Evolutionary conservation across 2,113 vertebrate species (phyloP), one percentile per base, ranked within the genome.

Genomic region (Amazona vittata): DNA sequence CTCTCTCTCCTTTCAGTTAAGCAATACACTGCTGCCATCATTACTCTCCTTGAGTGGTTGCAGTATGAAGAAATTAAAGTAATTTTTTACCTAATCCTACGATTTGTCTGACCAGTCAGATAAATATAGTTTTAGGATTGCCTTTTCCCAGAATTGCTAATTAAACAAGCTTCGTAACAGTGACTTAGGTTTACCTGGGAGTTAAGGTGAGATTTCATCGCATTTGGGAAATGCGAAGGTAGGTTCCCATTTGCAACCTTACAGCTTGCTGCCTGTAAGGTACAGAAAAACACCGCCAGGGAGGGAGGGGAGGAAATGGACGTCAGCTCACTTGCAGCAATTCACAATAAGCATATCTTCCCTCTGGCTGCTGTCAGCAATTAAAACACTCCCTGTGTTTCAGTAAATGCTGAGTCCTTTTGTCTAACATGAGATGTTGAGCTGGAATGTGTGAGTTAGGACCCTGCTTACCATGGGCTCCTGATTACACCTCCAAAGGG

Each of bases 251-350:
- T 74, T 43, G 19, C n/a, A 80, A 37, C 4, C 26, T 69, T 77
- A 33, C 39, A 77, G 37, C 22, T 62, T 2, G 0, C n/a, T 67
- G 55, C 8, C 35, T 2, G 1, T 35, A 28, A 1, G 1, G 41
- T 5, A 35, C 18, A 44, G 12, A 67, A 83, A 80, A 74, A 49
- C 6, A 6, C 2, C 2, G 31, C 16, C 2, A 1, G 8, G 53
- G n/a, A 49, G 21, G 12, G 26, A 77, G 29, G 22, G 1, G 1
- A 83, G 21, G 46, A 74, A 89, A 11, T 0, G 0, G 28, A 89
- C 28, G 5, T 53, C 0, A 0, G 33, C 17, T 74, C 29, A 15
- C 33, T 64, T 26, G 33, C 33, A 80, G 59, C 24, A 73, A 35
- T 50, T 83, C 31, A 21, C 28, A 49, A 7, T 6, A 15, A 82